Evolutionary conservation across 2,888 invertebrate species (phyloP), one percentile per base, ranked within the genome.

Genomic region (Artemia sinica): DNA sequence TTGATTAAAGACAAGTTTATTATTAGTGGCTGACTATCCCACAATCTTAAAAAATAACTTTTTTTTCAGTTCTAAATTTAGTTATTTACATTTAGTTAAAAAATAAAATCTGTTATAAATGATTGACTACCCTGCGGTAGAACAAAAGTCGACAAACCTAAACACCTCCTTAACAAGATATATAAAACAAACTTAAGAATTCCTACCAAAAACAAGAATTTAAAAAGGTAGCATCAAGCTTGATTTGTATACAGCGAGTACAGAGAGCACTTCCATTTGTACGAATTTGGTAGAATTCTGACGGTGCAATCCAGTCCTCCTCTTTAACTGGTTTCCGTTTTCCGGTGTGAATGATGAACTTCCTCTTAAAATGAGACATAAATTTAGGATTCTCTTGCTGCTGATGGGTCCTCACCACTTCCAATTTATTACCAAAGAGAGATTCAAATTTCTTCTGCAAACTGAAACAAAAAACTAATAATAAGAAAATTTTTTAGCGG

Each of bases 311-410:
- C 72, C 72, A 58, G 50, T 68, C 68, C 4, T 41, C 50, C 71
- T 69, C 50, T 74, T 78, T 73, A 3, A 73, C 72, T 8, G 71
- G 69, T 79, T 83, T 88, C 71, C 91, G 81, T 77, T 89, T 90
- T 67, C 93, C 94, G 72, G 86, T 86, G 73, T 88, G 88, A 71
- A 98, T 94, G 63, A 97, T 86, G 80, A 98, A 96, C 77, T 91
- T 87, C 71, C 88, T 81, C 75, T 93, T 91, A 79, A 98, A 98
- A 78, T 98, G 97, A 3, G 97, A 89, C 84, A 99, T 86, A 76
- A 98, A 98, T 79, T 94, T 97, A 72, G 95, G 84, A 78, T 94
- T 96, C 79, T 98, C 98, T 79, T 98, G 97, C 77, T 98, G 98
- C 78, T 96, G 97, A 77, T 96, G 92, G 13, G 94, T 96, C 67